These are phyloP conservation scores for Apodemus agrarius DNA, from an alignment of 2,797 vertebrate species.

Conservation along the genomic window DNA sequence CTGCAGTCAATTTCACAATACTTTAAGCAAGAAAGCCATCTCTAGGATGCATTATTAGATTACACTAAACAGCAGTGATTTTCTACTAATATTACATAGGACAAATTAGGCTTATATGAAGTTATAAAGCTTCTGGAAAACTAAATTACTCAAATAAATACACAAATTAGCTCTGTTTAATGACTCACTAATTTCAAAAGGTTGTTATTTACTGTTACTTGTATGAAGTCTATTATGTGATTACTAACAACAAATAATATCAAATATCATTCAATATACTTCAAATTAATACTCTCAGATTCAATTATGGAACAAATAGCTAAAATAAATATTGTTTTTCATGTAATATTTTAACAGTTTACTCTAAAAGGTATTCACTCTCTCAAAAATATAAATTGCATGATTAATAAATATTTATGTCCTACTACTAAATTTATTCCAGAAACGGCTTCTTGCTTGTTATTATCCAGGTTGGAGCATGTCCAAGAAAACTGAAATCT, in stretches of 20 bases:
- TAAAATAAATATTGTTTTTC: not conserved
- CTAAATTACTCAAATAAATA: not conserved
- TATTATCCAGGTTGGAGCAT: not conserved
- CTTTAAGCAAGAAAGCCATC: not conserved
- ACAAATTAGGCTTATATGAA: not conserved
- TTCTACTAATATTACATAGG: not conserved
- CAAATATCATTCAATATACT: not conserved
- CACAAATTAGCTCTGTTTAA: conserved; percentile 31
- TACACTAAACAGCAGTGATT: conserved; percentile 22
- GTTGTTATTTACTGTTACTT: not conserved
- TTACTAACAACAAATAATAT: not conserved
- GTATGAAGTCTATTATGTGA: not conserved
- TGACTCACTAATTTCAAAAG: conserved; percentile 6
- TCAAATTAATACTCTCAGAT: conserved; percentile 11
- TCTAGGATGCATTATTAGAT: not conserved
- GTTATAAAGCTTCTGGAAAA: conserved; percentile 36
- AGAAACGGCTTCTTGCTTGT: not conserved
- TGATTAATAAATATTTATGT: conserved; percentile 24
- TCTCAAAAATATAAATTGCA: not conserved
- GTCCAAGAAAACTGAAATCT: not conserved
- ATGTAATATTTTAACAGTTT: not conserved
- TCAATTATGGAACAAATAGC: not conserved
- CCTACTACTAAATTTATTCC: not conserved
- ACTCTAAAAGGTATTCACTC: not conserved
- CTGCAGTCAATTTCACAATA: not conserved